Conservation (phyloP, 2,888 invertebrate species). For the Keiferia lycopersicella region DNA sequence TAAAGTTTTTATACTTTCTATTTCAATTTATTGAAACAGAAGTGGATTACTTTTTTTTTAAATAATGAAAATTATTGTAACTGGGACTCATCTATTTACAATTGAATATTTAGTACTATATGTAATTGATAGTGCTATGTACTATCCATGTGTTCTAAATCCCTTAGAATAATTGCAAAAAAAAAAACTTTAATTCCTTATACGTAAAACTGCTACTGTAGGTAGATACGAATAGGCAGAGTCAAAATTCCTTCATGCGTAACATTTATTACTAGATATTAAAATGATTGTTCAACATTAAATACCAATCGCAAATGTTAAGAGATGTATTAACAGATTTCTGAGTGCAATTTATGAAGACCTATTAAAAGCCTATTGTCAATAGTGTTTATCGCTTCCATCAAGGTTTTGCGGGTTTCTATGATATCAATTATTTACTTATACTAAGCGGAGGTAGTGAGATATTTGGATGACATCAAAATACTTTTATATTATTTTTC, state of each 20-base stretch:
- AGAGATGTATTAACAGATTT: slow-evolving; percentile 23
- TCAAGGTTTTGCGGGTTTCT: background rate
- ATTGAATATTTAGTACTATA: no score
- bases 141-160: no score
- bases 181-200: no score
- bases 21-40: background rate
- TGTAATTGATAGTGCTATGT: background rate
- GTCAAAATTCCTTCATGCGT: background rate
- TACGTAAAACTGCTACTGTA: background rate
- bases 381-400: slow-evolving; percentile 10
- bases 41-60: no score
- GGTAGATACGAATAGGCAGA: background rate
- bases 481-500: no score
- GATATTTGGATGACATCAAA: no score
- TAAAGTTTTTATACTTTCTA: slow-evolving; percentile 43
- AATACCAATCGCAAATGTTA: slow-evolving; percentile 11
- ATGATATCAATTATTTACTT: no score
- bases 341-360: background rate
- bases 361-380: slow-evolving; percentile 5
- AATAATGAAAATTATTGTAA: no score
- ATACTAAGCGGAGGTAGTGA: no score
- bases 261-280: slow-evolving; percentile 2
- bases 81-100: no score
- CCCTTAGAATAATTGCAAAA: no score
- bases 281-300: background rate